Percentiles rank a stretch among this genome's conserved stretches.
Evolutionary conservation across 2,888 invertebrate species (phyloP).

Genomic region (Anoncus sp.): DNA sequence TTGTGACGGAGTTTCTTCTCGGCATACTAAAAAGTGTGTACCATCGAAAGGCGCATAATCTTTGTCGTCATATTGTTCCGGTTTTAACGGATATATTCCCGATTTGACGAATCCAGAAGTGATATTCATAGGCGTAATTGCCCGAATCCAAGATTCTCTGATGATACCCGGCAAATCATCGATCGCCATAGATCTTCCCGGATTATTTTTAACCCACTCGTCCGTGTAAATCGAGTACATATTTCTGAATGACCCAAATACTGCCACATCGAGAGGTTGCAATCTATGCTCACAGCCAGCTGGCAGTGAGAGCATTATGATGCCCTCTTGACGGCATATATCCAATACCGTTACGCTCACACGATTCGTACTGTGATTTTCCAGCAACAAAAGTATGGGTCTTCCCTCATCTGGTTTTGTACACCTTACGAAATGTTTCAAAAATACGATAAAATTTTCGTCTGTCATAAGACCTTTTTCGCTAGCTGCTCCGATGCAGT

Average conservation of each 20-base stretch:
- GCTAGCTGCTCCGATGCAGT: constrained; percentile 65
- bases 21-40: constrained; percentile 24
- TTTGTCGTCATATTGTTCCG: constrained; percentile 34
- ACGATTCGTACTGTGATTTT: constrained; percentile 72
- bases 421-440: constrained; percentile 72
- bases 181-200: constrained; percentile 69
- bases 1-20: constrained; percentile 7
- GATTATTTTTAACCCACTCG: constrained; percentile 70
- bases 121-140: constrained; percentile 15
- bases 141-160: constrained; percentile 50
- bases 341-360: constrained; percentile 67
- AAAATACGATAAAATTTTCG: constrained; percentile 67
- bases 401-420: constrained; percentile 65
- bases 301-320: constrained; percentile 37
- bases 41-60: constrained; percentile 11
- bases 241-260: constrained; percentile 23
- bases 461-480: constrained; percentile 72
- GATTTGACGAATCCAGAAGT: constrained; percentile 30
- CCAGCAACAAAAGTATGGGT: constrained; percentile 70
- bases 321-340: constrained; percentile 61
- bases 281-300: constrained; percentile 40
- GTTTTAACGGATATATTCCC: constrained; percentile 41
- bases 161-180: constrained; percentile 72
- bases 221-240: constrained; percentile 43
- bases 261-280: constrained; percentile 32